Base-by-base conservation (phyloP, 2,888 invertebrate genomes). In the Pristionchus mayeri region DNA sequence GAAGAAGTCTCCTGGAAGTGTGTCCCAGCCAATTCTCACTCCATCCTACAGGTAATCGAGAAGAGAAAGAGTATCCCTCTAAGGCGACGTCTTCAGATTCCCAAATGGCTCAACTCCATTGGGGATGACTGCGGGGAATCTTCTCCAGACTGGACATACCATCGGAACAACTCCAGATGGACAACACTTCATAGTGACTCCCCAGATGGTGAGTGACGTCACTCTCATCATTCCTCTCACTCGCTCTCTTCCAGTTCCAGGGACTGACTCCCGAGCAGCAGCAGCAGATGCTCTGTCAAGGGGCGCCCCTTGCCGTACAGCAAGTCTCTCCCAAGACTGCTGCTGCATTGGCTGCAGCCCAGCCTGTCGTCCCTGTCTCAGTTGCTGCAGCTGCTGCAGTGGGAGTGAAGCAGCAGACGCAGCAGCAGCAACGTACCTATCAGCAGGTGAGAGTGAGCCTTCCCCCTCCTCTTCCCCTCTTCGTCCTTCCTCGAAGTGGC, bases 361-460 rank as follows among this genome's bases (percentile, higher is more conserved):
- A 37, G 37, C n/a, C 37, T 16, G 40, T 30, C 4, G n/a, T n/a
- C n/a, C 75, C 75, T 21, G 4, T 40, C 40, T 21, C 75, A 3
- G 9, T 27, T 24, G 37, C 52, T 34, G n/a, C 52, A 13, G 37
- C 79, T 24, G 54, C 79, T 27, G 50, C 76, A 48, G 48, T 48
- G 24, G 75, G 40, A 13, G 75, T 44, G 21, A 76, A 48, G 44
- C 48, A 48, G 48, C 24, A n/a, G 34, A n/a, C 30, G 34, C 79
- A 34, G 50, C 71, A 71, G 71, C 76, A 76, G 37, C 54, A 79
- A n/a, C 27, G 79, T 34, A 24, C 79, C 21, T 54, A 48, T 54
- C 79, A 79, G 37, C 79, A 79, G 79, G 79, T 79, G 50, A 76
- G 27, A 50, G 21, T 37, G 30, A 24, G n/a, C 57, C 57, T 24